Conservation (phyloP, 2,888 invertebrate species). For the Agrotis clavis region DNA sequence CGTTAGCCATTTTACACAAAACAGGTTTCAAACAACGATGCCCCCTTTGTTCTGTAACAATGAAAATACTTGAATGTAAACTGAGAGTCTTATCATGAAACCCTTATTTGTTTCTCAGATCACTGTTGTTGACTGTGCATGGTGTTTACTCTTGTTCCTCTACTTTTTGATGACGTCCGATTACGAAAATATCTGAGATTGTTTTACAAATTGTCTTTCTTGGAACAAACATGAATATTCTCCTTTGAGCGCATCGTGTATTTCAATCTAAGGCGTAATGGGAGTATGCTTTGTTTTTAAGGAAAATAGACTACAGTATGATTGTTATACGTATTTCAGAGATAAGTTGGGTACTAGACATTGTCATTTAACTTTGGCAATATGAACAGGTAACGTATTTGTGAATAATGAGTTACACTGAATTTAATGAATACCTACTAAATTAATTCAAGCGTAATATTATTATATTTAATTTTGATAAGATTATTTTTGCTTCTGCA, state of each 20-base stretch:
- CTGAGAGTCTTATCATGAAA: conserved; percentile 83
- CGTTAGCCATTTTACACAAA: conserved; percentile 84
- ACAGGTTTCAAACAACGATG: conserved; percentile 81
- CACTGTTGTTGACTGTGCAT: conserved; percentile 81
- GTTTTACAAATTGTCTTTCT: conserved; percentile 61
- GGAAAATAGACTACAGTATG: conserved; percentile 36
- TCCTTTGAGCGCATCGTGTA: conserved; percentile 53
- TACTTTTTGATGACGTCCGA: conserved; percentile 62
- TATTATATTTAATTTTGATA: not conserved
- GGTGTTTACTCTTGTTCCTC: conserved; percentile 69
- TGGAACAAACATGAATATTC: conserved; percentile 61
- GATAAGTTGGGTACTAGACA: conserved; percentile 16
- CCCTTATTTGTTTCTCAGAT: conserved; percentile 85
- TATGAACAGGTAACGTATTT: not conserved
- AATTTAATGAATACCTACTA: too few species aligned
- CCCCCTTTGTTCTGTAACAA: conserved; percentile 84
- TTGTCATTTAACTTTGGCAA: conserved; percentile 31
- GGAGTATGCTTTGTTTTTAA: conserved; percentile 47
- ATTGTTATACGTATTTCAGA: conserved; percentile 19
- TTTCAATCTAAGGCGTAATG: conserved; percentile 52
- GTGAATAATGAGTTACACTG: not conserved
- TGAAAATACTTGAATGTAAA: conserved; percentile 83
- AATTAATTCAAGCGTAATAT: not conserved
- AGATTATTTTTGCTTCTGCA: not conserved
- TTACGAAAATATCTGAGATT: conserved; percentile 57